Base-by-base conservation (phyloP, 2,797 vertebrate genomes). In the Poeciliopsis paucimaculata region DNA sequence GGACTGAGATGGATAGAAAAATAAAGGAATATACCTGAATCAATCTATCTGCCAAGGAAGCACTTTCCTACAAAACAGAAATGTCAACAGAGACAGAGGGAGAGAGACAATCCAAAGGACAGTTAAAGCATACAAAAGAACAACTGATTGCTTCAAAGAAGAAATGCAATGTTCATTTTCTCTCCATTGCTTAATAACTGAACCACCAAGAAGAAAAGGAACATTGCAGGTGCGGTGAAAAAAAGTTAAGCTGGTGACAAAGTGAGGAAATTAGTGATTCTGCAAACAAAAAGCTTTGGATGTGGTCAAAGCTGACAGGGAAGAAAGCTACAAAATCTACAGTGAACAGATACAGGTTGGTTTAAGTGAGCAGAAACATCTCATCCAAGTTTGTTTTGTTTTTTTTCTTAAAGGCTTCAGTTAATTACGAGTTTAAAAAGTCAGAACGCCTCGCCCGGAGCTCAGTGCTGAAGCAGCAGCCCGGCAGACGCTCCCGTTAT, bases 11-110 rank as follows among this genome's bases (percentile, higher is more conserved):
- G 76, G 81, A 81, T 82, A 89, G 86, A 91, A 86, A 94, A 91
- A 90, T 90, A 90, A 78, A 92, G 89, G 83, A 87, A 85, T 96
- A 97, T 99, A 99, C 98, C 98, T 99, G 98, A 95, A 99, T 99
- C 98, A 99, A 99, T 98, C 98, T 99, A 99, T 99, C 98, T 98
- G 98, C 98, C 98, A 99, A 97, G 96, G 98, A 98, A 98, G 98
- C 98, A 97, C 98, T 99, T 98, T 99, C 98, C 98, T 99, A 99
- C 94, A 98, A 98, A 97, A 97, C 89, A 97, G 95, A 97, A 87
- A 98, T 96, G 97, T 97, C 93, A 94, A 97, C 94, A 97, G 89
- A 96, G 96, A 96, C 94, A 96, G 94, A 90, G 97, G 97, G 94
- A 96, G 94, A 97, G 95, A 93, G 82, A 94, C 89, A 93, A 93